Evolutionary conservation across 2,113 vertebrate species (phyloP).

Genomic region (Proterorhinus semilunaris): DNA sequence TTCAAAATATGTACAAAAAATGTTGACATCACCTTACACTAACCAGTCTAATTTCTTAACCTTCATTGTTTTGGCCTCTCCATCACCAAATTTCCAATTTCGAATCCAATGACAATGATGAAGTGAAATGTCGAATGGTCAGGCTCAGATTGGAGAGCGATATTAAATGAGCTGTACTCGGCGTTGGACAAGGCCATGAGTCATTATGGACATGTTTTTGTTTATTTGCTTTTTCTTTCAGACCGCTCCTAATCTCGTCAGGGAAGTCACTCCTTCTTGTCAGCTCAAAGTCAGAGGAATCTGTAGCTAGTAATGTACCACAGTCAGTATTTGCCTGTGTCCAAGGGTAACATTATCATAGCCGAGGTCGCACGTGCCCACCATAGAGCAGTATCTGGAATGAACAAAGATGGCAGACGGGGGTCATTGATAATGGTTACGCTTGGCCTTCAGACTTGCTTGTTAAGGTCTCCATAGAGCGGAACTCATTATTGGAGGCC

Average conservation of each 20-base stretch:
- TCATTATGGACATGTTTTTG: slow-evolving; percentile 1
- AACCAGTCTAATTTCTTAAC: too few relatives aligned
- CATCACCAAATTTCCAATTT: slow-evolving; percentile 8
- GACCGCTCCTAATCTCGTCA: slow-evolving; percentile 20
- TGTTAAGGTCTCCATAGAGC: not conserved
- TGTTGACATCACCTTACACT: too few relatives aligned
- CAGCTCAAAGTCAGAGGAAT: slow-evolving; percentile 22
- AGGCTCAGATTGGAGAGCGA: slow-evolving; percentile 6
- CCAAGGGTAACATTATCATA: slow-evolving; percentile 48
- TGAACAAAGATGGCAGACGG: not conserved
- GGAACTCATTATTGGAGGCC: not conserved
- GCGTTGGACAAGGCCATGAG: slow-evolving; percentile 26
- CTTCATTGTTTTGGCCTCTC: not conserved
- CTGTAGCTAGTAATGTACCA: slow-evolving; percentile 16
- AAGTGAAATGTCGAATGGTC: slow-evolving; percentile 17
- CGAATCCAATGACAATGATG: too few relatives aligned
- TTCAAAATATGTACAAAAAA: too few relatives aligned
- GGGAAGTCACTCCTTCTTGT: slow-evolving; percentile 22
- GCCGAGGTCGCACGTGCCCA: slow-evolving; percentile 57
- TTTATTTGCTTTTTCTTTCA: slow-evolving; percentile 22
- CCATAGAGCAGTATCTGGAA: slow-evolving; percentile 39
- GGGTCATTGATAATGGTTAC: not conserved
- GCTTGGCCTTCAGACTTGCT: not conserved
- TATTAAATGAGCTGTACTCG: slow-evolving; percentile 36
- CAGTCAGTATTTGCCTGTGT: slow-evolving; percentile 23